Percentiles rank a stretch among this genome's conserved stretches.
Evolutionary conservation across 1,140 invertebrate species (phyloP).

Genomic region (Whitmania pigra): DNA sequence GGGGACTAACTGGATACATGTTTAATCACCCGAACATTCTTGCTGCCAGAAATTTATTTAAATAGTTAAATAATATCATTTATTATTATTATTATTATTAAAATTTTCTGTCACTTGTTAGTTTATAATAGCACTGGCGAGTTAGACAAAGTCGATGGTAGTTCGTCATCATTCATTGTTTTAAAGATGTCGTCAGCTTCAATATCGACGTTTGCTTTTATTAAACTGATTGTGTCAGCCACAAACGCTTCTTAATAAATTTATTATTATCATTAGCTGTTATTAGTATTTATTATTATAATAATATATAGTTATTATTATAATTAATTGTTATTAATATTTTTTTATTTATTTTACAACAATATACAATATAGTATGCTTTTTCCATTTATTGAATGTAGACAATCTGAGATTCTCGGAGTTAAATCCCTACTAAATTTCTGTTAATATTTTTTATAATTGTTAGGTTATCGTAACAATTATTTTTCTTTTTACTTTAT

Average conservation of each 20-base stretch:
- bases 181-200: neutral
- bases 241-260: neutral
- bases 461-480: neutral
- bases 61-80: too few species aligned
- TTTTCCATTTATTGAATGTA: too few species aligned
- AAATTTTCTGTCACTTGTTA: neutral
- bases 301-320: neutral
- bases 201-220: neutral
- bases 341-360: neutral
- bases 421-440: neutral
- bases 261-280: neutral
- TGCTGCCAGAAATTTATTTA: too few species aligned
- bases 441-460: too few species aligned
- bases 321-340: neutral
- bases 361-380: neutral
- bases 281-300: constrained; percentile 9
- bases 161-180: neutral
- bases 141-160: neutral
- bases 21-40: too few species aligned
- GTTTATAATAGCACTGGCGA: too few species aligned
- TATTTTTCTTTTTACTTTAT: too few species aligned
- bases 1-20: too few species aligned
- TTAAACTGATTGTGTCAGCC: neutral
- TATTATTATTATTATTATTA: neutral
- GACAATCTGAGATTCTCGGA: too few species aligned